phyloP scores from a whole-genome alignment of 2,888 invertebrate species.

The Seira ritae region DNA sequence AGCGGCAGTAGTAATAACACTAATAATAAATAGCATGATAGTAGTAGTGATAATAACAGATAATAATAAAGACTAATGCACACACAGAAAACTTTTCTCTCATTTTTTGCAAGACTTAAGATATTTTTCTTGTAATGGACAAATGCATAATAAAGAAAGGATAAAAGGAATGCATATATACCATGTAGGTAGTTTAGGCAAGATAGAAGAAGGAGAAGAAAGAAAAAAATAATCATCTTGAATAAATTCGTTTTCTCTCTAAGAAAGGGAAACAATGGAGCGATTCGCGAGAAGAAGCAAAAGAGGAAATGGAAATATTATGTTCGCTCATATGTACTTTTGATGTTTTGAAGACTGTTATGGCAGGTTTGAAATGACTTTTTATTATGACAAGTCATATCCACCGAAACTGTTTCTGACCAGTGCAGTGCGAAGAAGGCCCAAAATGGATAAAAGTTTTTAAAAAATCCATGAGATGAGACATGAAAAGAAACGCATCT shows the following conservation, averaged over 20 bases:
- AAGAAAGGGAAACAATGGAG: constrained; percentile 20
- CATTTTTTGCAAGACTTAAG: neutral
- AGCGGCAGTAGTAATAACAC: constrained; percentile 18
- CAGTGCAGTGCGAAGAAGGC: too few species aligned
- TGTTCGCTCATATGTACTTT: neutral
- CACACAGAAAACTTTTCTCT: neutral
- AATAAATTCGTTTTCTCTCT: too few species aligned
- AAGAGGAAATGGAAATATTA: constrained; percentile 23
- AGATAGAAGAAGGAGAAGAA: constrained; percentile 21
- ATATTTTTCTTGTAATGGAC: neutral
- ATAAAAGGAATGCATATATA: constrained; percentile 26
- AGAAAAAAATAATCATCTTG: constrained; percentile 25
- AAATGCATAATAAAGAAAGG: neutral
- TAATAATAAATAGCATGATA: constrained; percentile 8
- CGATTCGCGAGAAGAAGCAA: constrained; percentile 34
- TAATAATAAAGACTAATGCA: constrained; percentile 1
- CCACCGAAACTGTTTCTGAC: too few species aligned
- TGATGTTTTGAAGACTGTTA: too few species aligned
- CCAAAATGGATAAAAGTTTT: too few species aligned
- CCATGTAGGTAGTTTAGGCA: constrained; percentile 2
- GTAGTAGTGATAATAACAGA: too few species aligned
- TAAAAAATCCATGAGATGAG: too few species aligned
- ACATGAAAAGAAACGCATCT: too few species aligned
- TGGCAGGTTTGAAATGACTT: too few species aligned
- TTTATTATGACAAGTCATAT: too few species aligned